Evolutionary conservation across 1,140 invertebrate genomes (phyloP), one percentile per base, ranked within the genome.

Genomic region (Batillaria attramentaria): DNA sequence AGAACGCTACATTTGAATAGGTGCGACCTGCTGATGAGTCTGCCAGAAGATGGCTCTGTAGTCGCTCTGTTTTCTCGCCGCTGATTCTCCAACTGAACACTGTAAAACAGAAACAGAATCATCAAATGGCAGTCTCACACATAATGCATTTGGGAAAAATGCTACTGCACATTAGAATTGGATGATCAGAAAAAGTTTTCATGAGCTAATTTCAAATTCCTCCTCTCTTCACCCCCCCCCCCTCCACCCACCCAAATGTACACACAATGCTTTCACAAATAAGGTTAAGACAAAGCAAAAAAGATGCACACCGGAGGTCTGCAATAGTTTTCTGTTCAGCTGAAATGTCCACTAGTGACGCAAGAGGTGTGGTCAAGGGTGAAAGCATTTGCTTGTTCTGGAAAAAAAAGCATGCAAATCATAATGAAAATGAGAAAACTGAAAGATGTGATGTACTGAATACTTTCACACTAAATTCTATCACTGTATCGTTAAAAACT

Each of bases 11-110:
- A 20, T 20, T 72, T 20, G 77, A 69, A 68, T 62, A 50, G 37
- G 43, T n/a, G 33, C 39, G 77, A 0, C 31, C 33, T 28, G 37
- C 28, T 18, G 82, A 80, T 10, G 74, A 76, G 39, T 89, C 88
- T 24, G 69, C 78, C 3, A 84, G 43, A 41, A 89, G 75, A 13
- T 87, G 83, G 16, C 81, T 84, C 46, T 87, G 86, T 16, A 89
- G 74, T 28, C 83, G 77, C 37, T 87, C 88, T 46, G 87, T 87
- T 77, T 39, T 89, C 88, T 65, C 81, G 85, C 35, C 85, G 76
- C 66, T 89, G 88, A 35, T 82, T 77, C 39, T 89, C 88, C 5
- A 89, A 80, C 79, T 89, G 88, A 39, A 74, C 72, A 54, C 88
- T 89, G 54, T 16, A 78, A 77, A 79, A 33, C n/a, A n/a, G n/a